Evolutionary conservation across 2,888 invertebrate species (phyloP), one percentile per base, ranked within the genome.

Genomic region (Cyrtodaria siliqua): DNA sequence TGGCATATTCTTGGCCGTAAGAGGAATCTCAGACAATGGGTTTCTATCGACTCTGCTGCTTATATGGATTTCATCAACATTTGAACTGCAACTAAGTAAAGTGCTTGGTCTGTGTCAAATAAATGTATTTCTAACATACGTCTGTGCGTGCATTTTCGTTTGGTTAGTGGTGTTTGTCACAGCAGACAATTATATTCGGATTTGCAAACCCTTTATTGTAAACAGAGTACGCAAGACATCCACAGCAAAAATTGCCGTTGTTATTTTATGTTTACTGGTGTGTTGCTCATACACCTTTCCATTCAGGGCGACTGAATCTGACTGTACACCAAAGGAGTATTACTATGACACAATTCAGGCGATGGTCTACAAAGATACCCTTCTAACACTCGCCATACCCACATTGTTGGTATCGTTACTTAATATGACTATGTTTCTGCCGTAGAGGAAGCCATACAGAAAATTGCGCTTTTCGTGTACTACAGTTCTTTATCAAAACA

Each of bases 1-100:
- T 0, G 96, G 96, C 74, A 95, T 95, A 83, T 97, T 97, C 90
- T 93, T 97, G 79, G 95, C 96, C 0, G 96, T 96, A 0, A 92
- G 97, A 53, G 96, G 96, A 0, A 91, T 96, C 1, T 96, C 96
- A 74, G 97, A 97, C 91, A 96, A 96, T 0, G 94, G 96, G 0
- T 97, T 96, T 86, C 93, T 97, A 12, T 82, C 95, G 0, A 95
- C 95, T n/a, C 92, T 96, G 1, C 94, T 97, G 47, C 29, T n/a
- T n/a, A n/a, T n/a, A n/a, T n/a, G n/a, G n/a, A n/a, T n/a, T n/a
- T n/a, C n/a, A n/a, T n/a, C n/a, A n/a, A n/a, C n/a, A n/a, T n/a
- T n/a, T n/a, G n/a, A n/a, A n/a, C n/a, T n/a, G n/a, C n/a, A n/a
- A n/a, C 69, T 78, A 0, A 68, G 78, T 50, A 60, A 60, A 23